phyloP scores from a whole-genome alignment of 2,113 vertebrate genomes.

The Puntigrus tetrazona region DNA sequence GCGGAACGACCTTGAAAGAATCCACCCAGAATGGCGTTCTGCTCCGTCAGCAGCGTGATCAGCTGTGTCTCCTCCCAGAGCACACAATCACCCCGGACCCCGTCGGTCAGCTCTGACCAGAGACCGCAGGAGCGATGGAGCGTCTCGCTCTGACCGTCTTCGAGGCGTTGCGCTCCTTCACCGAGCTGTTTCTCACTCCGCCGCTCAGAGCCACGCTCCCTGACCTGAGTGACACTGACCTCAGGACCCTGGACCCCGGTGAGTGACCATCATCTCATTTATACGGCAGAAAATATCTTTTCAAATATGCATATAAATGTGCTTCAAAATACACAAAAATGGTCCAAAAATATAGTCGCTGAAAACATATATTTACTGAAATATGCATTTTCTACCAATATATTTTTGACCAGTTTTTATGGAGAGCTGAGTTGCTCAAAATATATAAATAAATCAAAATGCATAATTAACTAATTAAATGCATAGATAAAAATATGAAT shows the following conservation, averaged over 20 bases:
- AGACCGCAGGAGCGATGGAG: slow-evolving; percentile 23
- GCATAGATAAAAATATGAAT: too few species aligned
- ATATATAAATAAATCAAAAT: too few species aligned
- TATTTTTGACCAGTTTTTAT: too few species aligned
- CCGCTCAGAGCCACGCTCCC: slow-evolving; percentile 19
- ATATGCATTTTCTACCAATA: too few species aligned
- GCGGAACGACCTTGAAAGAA: background rate
- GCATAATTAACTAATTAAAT: too few species aligned
- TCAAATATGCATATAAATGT: too few species aligned
- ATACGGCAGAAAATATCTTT: background rate
- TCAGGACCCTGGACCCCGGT: slow-evolving; percentile 45
- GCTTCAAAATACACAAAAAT: too few species aligned
- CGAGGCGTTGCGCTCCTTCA: slow-evolving; percentile 44
- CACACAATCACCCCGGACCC: background rate
- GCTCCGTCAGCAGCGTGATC: background rate
- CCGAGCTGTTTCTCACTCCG: slow-evolving; percentile 47
- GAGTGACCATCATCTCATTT: too few species aligned
- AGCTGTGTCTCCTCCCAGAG: background rate
- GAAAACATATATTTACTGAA: too few species aligned
- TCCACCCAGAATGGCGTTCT: background rate
- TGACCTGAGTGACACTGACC: slow-evolving; percentile 14
- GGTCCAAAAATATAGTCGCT: too few species aligned
- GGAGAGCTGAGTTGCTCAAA: background rate
- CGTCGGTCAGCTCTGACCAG: background rate
- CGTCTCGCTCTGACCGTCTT: background rate